Base-by-base conservation (phyloP, 1,140 invertebrate species). In the Conopomorpha cramerella region DNA sequence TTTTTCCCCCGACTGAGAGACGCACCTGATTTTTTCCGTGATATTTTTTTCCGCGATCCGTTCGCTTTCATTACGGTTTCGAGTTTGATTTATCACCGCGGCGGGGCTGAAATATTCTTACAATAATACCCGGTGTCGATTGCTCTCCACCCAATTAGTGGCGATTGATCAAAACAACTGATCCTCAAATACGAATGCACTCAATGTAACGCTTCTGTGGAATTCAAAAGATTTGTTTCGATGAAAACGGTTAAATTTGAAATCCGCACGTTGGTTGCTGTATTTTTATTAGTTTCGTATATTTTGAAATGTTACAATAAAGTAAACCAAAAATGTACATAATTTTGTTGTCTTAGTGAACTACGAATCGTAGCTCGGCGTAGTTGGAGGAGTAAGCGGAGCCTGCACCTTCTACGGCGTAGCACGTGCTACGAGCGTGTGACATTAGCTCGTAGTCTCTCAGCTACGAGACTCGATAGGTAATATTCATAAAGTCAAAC, bases 1-100 rank as follows among this genome's bases (percentile, higher is more conserved):
- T 71, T 73, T 70, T 70, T 67, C 66, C 62, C 60, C 54, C 65
- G 62, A 61, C 62, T 62, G 60, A 61, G 68, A 64, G 64, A 70
- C 65, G 67, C 70, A 74, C 70, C 70, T 72, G 70, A 74, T 74
- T 74, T 73, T 74, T 74, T 71, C 70, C 64, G 68, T 74, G 70
- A 74, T 74, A 74, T 74, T 74, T 74, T 73, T 71, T 74, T 66
- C 66, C 66, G 66, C 66, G 63, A 71, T 72, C 70, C 70, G 70
- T 72, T 74, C 70, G 70, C 70, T 74, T 74, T 74, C 70, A 74
- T 76, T 76, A 76, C 71, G 71, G 67, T 72, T 70, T 76, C 65
- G 67, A 76, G 71, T 76, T 76, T 72, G 71, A 76, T 76, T 76
- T 76, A 76, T 76, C 67, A 72, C 62, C 66, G 64, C 67, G 56